Evolutionary conservation across 2,888 invertebrate species (phyloP).

Genomic region (Calameuta pallipes): DNA sequence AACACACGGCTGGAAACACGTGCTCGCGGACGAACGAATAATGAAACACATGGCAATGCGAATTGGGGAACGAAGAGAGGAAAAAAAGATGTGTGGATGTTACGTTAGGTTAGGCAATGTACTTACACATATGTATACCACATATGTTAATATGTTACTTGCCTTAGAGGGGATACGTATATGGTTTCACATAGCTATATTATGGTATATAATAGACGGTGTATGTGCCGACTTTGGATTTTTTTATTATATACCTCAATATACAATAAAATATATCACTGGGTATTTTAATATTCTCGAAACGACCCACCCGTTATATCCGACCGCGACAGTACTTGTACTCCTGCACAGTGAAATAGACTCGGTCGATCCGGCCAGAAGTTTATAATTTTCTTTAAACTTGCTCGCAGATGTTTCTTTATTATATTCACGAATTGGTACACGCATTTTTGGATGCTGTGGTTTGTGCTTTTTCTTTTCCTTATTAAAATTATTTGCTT

Average conservation of each 20-base stretch:
- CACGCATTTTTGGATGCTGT: not conserved
- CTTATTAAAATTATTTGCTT: not conserved
- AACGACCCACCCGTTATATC: constrained; percentile 23
- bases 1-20: not conserved
- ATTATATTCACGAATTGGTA: no score
- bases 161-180: no score
- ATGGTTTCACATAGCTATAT: no score
- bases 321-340: constrained; percentile 36
- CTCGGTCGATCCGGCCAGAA: no score
- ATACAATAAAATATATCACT: no score
- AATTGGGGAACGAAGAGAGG: not conserved
- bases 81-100: not conserved
- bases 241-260: no score
- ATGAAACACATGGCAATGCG: not conserved
- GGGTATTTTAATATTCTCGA: constrained; percentile 23
- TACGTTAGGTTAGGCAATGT: not conserved
- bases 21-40: not conserved
- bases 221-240: no score
- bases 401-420: no score
- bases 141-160: no score
- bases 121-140: no score
- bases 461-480: not conserved
- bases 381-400: no score
- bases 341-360: constrained; percentile 6
- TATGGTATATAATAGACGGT: no score